phyloP scores from a whole-genome alignment of 2,113 vertebrate genomes.

The Brachypodius melanocephalos region DNA sequence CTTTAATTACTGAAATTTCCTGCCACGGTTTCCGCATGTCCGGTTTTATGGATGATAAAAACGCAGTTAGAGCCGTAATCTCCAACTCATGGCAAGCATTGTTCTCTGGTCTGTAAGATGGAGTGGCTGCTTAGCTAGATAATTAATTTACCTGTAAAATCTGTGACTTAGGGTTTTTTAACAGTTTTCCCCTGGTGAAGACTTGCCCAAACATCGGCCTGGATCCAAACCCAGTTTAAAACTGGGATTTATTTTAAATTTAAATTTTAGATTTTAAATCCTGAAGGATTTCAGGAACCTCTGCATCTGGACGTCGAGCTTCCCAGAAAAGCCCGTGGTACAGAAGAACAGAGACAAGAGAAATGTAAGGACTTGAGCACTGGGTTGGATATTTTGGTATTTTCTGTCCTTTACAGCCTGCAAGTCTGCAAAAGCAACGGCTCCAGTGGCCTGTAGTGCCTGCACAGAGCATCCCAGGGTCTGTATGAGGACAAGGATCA shows the following conservation, averaged over 20 bases:
- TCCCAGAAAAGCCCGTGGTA: not conserved
- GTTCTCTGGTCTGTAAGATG: slow-evolving; percentile 20
- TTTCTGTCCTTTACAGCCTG: not conserved
- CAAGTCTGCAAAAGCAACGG: not conserved
- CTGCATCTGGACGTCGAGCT: not conserved
- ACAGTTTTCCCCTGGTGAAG: slow-evolving; percentile 16
- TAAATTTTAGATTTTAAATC: too few relatives aligned
- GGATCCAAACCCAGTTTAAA: not conserved
- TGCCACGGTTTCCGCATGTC: slow-evolving; percentile 54
- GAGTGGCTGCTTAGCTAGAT: slow-evolving; percentile 29
- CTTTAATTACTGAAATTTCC: slow-evolving; percentile 63
- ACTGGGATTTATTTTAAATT: too few relatives aligned
- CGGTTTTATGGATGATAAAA: slow-evolving; percentile 63
- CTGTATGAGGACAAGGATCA: not conserved
- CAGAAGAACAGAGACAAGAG: slow-evolving; percentile 5
- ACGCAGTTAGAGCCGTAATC: slow-evolving; percentile 44
- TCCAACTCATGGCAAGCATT: slow-evolving; percentile 7
- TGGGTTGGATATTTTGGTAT: not conserved
- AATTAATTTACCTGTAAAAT: slow-evolving; percentile 41
- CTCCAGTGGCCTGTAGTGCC: not conserved
- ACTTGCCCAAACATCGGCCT: not conserved
- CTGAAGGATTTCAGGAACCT: slow-evolving; percentile 27
- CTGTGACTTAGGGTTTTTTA: slow-evolving; percentile 4
- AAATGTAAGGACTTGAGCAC: not conserved
- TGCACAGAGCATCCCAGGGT: not conserved